Conservation (phyloP, 2,888 invertebrate species). For the Agriopis marginaria region DNA sequence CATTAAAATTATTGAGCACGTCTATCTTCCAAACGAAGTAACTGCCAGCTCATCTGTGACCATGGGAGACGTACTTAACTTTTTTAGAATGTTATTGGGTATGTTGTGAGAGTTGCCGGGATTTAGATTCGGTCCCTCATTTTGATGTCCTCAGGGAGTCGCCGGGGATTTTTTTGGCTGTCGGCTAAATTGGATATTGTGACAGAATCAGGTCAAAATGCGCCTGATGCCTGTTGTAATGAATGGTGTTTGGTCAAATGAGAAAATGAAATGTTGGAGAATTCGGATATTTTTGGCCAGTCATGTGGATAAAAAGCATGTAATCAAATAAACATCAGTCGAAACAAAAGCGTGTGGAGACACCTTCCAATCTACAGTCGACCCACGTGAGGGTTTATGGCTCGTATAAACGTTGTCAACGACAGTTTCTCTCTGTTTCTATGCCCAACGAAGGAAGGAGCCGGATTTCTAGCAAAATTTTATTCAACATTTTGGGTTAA, state of each 20-base stretch:
- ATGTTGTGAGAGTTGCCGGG: constrained; percentile 38
- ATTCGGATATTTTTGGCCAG: constrained; percentile 17
- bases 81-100: constrained; percentile 37
- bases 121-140: constrained; percentile 46
- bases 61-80: constrained; percentile 29
- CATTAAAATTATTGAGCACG: constrained; percentile 37
- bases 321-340: constrained; percentile 23
- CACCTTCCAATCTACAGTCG: constrained; percentile 25
- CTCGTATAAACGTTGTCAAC: constrained; percentile 25
- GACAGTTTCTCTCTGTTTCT: constrained; percentile 12
- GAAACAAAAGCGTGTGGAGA: constrained; percentile 14
- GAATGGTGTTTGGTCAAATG: constrained; percentile 37
- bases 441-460: constrained; percentile 13
- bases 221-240: constrained; percentile 35
- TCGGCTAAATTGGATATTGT: constrained; percentile 46
- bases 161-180: constrained; percentile 43
- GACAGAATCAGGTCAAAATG: constrained; percentile 44
- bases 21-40: constrained; percentile 36
- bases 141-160: constrained; percentile 45
- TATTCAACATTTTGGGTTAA: not conserved
- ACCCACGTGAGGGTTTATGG: constrained; percentile 30
- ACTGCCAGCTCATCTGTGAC: constrained; percentile 25
- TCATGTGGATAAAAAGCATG: constrained; percentile 1
- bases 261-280: constrained; percentile 28
- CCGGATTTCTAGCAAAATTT: constrained; percentile 9